Conservation (phyloP, 2,888 invertebrate species). For the Slavum lentiscoides region DNA sequence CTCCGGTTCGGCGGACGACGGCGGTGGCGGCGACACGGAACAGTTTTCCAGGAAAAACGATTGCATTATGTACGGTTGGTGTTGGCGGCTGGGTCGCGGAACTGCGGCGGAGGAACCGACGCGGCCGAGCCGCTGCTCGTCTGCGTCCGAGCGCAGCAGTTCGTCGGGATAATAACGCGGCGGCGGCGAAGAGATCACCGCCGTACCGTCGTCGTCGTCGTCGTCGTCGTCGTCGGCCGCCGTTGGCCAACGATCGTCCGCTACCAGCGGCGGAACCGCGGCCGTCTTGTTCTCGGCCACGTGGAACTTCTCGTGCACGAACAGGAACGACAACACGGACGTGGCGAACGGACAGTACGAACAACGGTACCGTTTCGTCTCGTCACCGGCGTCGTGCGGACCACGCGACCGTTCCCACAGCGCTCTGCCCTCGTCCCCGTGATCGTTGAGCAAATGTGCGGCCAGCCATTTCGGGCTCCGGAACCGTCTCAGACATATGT, state of each 20-base stretch:
- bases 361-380: conserved; percentile 83
- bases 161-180: background rate
- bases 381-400: conserved; percentile 59
- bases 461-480: conserved; percentile 86
- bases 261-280: conserved; percentile 57
- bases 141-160: too few species aligned
- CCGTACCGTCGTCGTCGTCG: background rate
- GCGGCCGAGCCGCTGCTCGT: too few species aligned
- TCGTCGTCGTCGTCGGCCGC: conserved; percentile 58
- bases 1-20: conserved; percentile 58
- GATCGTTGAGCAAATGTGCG: conserved; percentile 83
- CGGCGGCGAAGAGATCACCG: background rate
- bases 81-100: conserved; percentile 62
- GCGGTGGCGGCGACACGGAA: conserved; percentile 21
- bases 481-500: conserved; percentile 83
- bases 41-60: conserved; percentile 82
- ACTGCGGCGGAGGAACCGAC: background rate
- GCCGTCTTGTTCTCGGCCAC: conserved; percentile 57
- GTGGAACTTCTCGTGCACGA: conserved; percentile 89
- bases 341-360: conserved; percentile 88
- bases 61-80: conserved; percentile 81
- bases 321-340: conserved; percentile 84
- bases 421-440: conserved; percentile 71
- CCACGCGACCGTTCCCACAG: conserved; percentile 65
- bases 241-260: conserved; percentile 66